Percentiles rank a stretch among this genome's conserved stretches.
phyloP scores from a whole-genome alignment of 30 jellyfish, hydroid and myxozoan species.

The Cassiopea xamachana region DNA sequence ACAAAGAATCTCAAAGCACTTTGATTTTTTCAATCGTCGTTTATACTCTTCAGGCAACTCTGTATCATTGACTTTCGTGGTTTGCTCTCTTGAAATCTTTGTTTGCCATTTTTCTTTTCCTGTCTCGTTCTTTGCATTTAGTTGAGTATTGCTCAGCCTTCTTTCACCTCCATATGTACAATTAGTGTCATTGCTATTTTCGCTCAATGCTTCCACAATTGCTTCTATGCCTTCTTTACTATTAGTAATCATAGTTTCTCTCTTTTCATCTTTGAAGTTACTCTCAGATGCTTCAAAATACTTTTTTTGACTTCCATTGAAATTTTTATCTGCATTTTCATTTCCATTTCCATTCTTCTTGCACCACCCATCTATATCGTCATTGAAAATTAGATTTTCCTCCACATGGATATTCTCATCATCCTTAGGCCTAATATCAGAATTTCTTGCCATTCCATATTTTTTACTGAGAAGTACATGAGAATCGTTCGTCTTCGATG shows the following conservation, averaged over 20 bases:
- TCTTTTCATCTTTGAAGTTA: neutral
- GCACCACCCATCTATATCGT: neutral
- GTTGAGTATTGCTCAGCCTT: neutral
- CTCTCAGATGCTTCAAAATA: neutral
- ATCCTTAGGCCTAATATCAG: neutral
- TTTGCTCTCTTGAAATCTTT: too few species aligned
- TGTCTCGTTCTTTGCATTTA: neutral
- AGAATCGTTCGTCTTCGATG: neutral
- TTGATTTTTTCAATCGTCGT: conserved; percentile 3
- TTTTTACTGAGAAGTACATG: neutral
- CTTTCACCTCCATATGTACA: neutral
- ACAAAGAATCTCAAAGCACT: neutral
- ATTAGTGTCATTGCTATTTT: neutral
- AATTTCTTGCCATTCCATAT: neutral
- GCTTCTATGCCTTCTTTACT: neutral
- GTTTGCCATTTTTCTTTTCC: neutral
- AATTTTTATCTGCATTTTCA: neutral
- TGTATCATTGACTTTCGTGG: neutral
- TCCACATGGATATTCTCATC: neutral
- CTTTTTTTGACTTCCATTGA: neutral
- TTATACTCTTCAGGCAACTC: neutral
- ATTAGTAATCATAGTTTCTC: neutral
- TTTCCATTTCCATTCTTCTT: neutral
- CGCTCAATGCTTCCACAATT: neutral
- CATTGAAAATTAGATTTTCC: neutral